These are phyloP conservation scores for Cydia amplana DNA, from an alignment of 1,140 invertebrate genomes.

Conservation along the genomic window DNA sequence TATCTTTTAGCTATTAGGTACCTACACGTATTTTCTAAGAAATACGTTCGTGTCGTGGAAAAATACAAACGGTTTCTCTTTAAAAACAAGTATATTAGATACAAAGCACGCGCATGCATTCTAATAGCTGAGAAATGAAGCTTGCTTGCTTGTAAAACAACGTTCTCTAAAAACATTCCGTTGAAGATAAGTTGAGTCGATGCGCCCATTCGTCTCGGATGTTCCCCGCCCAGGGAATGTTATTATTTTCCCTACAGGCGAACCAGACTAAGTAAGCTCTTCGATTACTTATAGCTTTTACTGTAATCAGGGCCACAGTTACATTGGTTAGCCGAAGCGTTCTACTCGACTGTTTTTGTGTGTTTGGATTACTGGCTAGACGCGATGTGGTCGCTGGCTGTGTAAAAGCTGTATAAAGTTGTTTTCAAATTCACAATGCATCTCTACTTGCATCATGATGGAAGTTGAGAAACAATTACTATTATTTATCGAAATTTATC, in stretches of 20 bases:
- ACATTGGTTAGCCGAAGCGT: neutral
- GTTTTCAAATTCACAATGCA: conserved; percentile 58
- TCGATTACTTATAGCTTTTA: neutral
- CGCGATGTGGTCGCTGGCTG: conserved; percentile 23
- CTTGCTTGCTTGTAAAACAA: conserved; percentile 11
- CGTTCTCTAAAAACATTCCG: conserved; percentile 11
- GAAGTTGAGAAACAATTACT: conserved; percentile 38
- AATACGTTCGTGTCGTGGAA: conserved; percentile 6
- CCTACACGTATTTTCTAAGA: conserved; percentile 4
- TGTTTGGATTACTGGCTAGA: neutral
- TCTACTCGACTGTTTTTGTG: neutral
- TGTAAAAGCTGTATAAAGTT: conserved; percentile 19
- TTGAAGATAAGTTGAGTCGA: conserved; percentile 18
- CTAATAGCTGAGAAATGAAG: conserved; percentile 16
- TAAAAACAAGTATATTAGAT: conserved; percentile 18
- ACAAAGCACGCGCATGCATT: conserved; percentile 18
- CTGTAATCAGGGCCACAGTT: neutral
- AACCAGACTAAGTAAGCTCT: neutral
- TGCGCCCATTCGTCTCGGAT: neutral
- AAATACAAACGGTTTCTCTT: conserved; percentile 16
- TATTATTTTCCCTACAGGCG: neutral
- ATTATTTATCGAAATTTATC: neutral
- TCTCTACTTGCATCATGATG: conserved; percentile 38
- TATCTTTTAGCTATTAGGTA: neutral
- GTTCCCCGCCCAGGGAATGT: no score